Conservation (phyloP, 1,140 invertebrate genomes). For the Euura lappo region DNA sequence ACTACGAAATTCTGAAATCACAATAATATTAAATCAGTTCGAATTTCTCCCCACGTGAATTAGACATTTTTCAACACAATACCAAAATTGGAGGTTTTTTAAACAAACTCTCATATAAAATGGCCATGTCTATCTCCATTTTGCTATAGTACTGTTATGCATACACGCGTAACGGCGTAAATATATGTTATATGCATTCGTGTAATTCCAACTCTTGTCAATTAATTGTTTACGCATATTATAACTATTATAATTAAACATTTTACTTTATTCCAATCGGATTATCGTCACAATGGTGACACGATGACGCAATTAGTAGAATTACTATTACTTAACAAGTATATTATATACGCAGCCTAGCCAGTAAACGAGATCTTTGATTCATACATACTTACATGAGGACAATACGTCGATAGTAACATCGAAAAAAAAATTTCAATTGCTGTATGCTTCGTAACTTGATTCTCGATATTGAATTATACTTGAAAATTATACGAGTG, state of each 20-base stretch:
- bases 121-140: neutral
- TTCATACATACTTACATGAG: neutral
- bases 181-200: neutral
- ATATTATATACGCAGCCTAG: neutral
- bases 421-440: too few species aligned
- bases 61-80: too few species aligned
- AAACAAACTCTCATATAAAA: neutral
- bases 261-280: too few species aligned
- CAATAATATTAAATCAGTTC: neutral
- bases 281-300: too few species aligned
- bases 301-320: too few species aligned
- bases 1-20: neutral
- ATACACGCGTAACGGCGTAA: neutral
- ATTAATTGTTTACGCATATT: neutral
- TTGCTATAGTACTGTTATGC: neutral
- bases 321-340: neutral
- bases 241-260: neutral
- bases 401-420: neutral
- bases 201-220: neutral
- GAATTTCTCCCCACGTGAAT: too few species aligned
- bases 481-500: neutral
- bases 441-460: neutral
- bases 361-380: conserved; percentile 7
- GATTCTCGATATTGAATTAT: neutral
- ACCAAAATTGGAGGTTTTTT: too few species aligned